phyloP scores from a whole-genome alignment of 1,140 invertebrate species.

The Cydia pomonella region DNA sequence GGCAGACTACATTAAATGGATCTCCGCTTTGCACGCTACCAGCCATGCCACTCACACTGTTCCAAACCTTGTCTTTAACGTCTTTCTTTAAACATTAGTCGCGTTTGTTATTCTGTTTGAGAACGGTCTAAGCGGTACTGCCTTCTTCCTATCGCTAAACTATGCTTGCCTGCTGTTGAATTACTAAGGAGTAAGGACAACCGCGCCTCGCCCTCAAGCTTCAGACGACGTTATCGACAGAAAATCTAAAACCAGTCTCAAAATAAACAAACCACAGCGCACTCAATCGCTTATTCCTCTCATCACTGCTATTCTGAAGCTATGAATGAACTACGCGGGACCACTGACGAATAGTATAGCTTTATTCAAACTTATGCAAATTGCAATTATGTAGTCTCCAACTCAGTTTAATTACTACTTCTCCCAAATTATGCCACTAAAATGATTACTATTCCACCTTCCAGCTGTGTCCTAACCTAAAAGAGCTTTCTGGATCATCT shows the following conservation, averaged over 20 bases:
- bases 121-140: background rate
- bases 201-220: constrained; percentile 5
- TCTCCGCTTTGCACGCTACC: constrained; percentile 62
- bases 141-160: background rate
- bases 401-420: constrained; percentile 43
- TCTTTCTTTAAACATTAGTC: constrained; percentile 23
- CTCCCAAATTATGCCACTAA: constrained; percentile 49
- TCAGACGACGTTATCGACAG: constrained; percentile 41
- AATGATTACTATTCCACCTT: constrained; percentile 47
- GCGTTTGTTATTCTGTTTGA: constrained; percentile 12
- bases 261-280: constrained; percentile 48
- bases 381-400: constrained; percentile 45
- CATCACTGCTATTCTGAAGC: constrained; percentile 19
- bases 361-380: constrained; percentile 48
- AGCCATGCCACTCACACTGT: constrained; percentile 47
- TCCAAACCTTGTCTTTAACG: constrained; percentile 32
- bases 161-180: constrained; percentile 2
- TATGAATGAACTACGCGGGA: constrained; percentile 3
- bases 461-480: constrained; percentile 30
- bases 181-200: constrained; percentile 21
- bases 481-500: constrained; percentile 23
- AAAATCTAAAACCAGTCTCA: constrained; percentile 49
- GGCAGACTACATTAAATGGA: constrained; percentile 74
- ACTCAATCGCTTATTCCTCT: constrained; percentile 26
- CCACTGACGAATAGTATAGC: constrained; percentile 14